These are phyloP conservation scores for Acinonyx jubatus DNA, from an alignment of 2,113 vertebrate genomes.

Conservation along the genomic window DNA sequence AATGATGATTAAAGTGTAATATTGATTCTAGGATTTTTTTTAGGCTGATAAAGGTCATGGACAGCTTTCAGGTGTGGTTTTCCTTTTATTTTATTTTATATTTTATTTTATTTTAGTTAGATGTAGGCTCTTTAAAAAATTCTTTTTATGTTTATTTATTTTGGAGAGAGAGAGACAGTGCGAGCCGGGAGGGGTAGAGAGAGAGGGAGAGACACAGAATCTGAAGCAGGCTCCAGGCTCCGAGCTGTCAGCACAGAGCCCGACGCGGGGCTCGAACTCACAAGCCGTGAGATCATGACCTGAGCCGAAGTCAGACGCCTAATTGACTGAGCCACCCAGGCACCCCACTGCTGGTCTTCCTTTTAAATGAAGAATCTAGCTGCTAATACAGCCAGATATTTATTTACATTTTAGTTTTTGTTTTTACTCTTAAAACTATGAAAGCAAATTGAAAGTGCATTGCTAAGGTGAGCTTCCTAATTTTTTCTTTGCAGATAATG, in stretches of 20 bases:
- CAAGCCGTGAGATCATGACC: no score
- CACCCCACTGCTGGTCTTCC: not conserved
- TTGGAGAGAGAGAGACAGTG: no score
- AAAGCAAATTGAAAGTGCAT: not conserved
- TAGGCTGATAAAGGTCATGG: not conserved
- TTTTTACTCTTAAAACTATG: slow-evolving; percentile 34
- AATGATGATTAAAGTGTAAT: not conserved
- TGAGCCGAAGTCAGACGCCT: no score
- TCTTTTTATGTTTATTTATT: no score
- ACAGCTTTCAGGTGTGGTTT: not conserved
- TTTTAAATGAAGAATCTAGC: not conserved
- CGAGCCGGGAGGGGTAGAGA: no score
- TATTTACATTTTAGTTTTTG: slow-evolving; percentile 50
- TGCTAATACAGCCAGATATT: not conserved
- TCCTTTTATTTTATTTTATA: not conserved
- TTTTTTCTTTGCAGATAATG: slow-evolving; percentile 55
- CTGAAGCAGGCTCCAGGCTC: no score
- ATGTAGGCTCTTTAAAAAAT: no score
- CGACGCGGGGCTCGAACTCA: no score
- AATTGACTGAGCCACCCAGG: no score
- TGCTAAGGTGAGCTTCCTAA: slow-evolving; percentile 39
- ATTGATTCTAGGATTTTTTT: not conserved
- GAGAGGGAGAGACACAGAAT: no score
- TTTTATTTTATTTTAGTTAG: not conserved
- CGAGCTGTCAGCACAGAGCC: no score